Conservation (phyloP, 2,113 vertebrate species). For the Manacus vitellinus region DNA sequence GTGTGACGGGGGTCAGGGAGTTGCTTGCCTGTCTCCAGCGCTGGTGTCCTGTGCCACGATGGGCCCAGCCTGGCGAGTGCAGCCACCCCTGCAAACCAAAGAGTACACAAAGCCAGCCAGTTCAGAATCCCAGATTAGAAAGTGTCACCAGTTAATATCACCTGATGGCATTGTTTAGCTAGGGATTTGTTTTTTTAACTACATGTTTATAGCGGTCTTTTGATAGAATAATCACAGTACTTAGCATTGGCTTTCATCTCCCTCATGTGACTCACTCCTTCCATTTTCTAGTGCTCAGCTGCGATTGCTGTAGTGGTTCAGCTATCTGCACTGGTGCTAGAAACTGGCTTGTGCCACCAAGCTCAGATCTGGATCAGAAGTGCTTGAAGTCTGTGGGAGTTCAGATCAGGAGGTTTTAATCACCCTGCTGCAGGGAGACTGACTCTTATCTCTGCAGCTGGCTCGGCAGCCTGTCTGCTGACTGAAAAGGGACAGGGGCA, state of each 20-base stretch:
- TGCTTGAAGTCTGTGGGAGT: neutral
- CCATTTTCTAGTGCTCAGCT: neutral
- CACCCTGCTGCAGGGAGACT: neutral
- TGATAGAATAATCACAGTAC: slow-evolving; percentile 59
- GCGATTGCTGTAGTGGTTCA: slow-evolving; percentile 20
- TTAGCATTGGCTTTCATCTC: slow-evolving; percentile 55
- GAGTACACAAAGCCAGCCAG: neutral
- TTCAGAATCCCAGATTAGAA: slow-evolving; percentile 26
- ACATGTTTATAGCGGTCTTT: slow-evolving; percentile 19
- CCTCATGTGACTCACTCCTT: slow-evolving; percentile 51
- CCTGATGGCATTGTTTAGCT: slow-evolving; percentile 38
- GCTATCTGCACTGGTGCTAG: slow-evolving; percentile 20
- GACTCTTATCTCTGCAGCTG: slow-evolving; percentile 24
- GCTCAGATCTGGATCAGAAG: neutral
- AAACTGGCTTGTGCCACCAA: neutral
- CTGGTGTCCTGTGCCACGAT: neutral
- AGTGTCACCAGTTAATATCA: slow-evolving; percentile 38
- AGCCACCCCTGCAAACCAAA: neutral
- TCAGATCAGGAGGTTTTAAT: neutral
- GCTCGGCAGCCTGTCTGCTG: neutral
- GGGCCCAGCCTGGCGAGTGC: rapidly evolving
- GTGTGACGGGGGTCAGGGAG: neutral
- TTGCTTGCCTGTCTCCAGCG: neutral
- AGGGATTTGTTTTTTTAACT: neutral
- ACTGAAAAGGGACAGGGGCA: neutral